Percentiles rank a stretch among this genome's conserved stretches.
Evolutionary conservation across 2,888 invertebrate genomes (phyloP).

Genomic region (Nephrotoma guestfalica): DNA sequence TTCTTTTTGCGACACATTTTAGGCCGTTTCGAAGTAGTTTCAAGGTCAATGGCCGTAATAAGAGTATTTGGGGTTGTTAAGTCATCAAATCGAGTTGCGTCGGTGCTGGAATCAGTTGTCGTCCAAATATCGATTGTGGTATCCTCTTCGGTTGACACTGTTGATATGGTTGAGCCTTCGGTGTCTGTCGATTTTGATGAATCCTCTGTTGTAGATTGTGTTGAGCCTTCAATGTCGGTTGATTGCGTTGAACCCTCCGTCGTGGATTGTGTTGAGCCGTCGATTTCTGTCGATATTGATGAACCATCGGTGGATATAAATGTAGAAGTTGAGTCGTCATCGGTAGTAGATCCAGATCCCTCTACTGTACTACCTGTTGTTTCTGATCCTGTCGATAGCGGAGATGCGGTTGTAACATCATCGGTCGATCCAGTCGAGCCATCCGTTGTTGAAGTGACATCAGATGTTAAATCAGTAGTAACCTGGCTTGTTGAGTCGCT

Average conservation of each 20-base stretch:
- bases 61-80: constrained; percentile 41
- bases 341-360: not conserved
- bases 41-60: constrained; percentile 36
- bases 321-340: constrained; percentile 1
- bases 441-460: not conserved
- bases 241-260: not conserved
- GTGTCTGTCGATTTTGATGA: not conserved
- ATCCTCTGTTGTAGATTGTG: constrained; percentile 8
- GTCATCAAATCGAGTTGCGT: constrained; percentile 22
- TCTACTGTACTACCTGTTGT: constrained; percentile 2
- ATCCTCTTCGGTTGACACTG: constrained; percentile 16
- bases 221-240: constrained; percentile 7
- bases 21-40: constrained; percentile 14
- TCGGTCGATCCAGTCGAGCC: constrained; percentile 8
- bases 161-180: constrained; percentile 8
- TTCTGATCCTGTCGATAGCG: not conserved
- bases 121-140: constrained; percentile 29
- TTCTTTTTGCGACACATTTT: constrained; percentile 38
- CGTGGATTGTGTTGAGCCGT: constrained; percentile 10
- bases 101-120: constrained; percentile 18
- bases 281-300: constrained; percentile 10
- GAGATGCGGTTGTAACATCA: constrained; percentile 5
- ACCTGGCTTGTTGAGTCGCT: constrained; percentile 8
- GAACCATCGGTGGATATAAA: not conserved
- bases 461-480: constrained; percentile 11